These are phyloP conservation scores for Tragelaphus imberbis DNA, from an alignment of 2,113 vertebrate species.

Conservation along the genomic window DNA sequence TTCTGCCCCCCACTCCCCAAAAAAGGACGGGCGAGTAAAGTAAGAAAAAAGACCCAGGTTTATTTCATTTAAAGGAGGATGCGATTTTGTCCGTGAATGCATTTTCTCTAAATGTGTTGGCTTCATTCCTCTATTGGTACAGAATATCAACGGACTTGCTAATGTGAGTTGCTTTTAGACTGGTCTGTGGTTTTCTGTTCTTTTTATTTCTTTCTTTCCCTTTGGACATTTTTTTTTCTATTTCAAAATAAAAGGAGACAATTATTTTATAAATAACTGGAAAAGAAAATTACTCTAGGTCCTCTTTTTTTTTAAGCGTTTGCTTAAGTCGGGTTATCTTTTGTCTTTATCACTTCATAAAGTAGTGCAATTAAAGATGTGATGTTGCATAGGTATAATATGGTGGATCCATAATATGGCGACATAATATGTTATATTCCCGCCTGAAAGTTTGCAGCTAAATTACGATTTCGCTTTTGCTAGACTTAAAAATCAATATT, in stretches of 20 bases:
- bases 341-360: slow-evolving; percentile 77
- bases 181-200: slow-evolving; percentile 56
- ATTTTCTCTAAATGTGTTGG: slow-evolving; percentile 56
- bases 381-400: slow-evolving; percentile 28
- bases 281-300: slow-evolving; percentile 60
- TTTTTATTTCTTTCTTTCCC: slow-evolving; percentile 52
- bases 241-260: background rate
- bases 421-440: slow-evolving; percentile 43
- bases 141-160: slow-evolving; percentile 64
- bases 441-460: slow-evolving; percentile 75
- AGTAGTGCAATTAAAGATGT: slow-evolving; percentile 71
- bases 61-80: slow-evolving; percentile 61
- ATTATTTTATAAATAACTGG: slow-evolving; percentile 40
- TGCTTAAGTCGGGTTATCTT: slow-evolving; percentile 69
- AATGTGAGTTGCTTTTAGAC: slow-evolving; percentile 43
- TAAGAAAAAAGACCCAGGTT: slow-evolving; percentile 65
- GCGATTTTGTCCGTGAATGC: slow-evolving; percentile 69
- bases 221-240: background rate
- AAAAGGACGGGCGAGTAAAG: slow-evolving; percentile 47
- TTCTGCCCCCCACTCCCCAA: background rate
- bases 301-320: slow-evolving; percentile 35
- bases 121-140: slow-evolving; percentile 51
- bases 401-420: slow-evolving; percentile 33
- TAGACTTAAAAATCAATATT: slow-evolving; percentile 81
- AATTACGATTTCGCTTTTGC: slow-evolving; percentile 75